phyloP scores from a whole-genome alignment of 2,113 vertebrate genomes.

The Ictalurus punctatus region DNA sequence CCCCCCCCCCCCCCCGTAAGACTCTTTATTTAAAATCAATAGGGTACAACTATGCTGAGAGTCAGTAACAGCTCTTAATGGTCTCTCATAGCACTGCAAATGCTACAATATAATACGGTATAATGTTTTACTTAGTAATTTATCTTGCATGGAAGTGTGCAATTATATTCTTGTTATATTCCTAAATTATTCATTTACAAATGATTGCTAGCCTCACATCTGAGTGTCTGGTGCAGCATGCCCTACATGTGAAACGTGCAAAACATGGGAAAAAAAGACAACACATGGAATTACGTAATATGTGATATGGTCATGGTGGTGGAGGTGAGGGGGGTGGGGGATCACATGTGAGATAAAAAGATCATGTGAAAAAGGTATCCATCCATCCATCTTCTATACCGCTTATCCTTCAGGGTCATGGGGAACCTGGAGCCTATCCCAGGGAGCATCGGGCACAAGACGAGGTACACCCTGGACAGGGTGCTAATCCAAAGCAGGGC shows the following conservation, averaged over 20 bases:
- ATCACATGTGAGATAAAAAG: too few relatives aligned
- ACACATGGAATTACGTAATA: too few relatives aligned
- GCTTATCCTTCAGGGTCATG: too few relatives aligned
- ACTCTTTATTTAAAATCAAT: conserved; percentile 22
- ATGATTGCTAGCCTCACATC: not conserved
- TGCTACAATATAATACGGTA: not conserved
- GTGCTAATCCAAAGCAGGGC: too few relatives aligned
- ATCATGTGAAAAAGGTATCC: too few relatives aligned
- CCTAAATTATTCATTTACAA: not conserved
- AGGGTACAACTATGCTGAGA: not conserved
- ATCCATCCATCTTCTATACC: too few relatives aligned
- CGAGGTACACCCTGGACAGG: too few relatives aligned
- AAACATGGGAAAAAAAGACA: too few relatives aligned
- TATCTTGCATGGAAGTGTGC: not conserved
- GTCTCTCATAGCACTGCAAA: not conserved
- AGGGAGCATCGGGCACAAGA: too few relatives aligned
- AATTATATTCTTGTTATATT: not conserved
- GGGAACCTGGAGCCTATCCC: too few relatives aligned
- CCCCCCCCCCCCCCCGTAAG: not conserved
- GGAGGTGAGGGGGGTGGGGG: too few relatives aligned
- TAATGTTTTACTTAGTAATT: conserved; percentile 6
- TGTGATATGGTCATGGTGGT: too few relatives aligned
- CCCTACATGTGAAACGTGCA: not conserved
- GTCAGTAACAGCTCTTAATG: conserved; percentile 1
- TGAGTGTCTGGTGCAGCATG: not conserved